These are phyloP conservation scores for Acanthisitta chloris DNA, from an alignment of 2,113 vertebrate genomes.

Conservation along the genomic window DNA sequence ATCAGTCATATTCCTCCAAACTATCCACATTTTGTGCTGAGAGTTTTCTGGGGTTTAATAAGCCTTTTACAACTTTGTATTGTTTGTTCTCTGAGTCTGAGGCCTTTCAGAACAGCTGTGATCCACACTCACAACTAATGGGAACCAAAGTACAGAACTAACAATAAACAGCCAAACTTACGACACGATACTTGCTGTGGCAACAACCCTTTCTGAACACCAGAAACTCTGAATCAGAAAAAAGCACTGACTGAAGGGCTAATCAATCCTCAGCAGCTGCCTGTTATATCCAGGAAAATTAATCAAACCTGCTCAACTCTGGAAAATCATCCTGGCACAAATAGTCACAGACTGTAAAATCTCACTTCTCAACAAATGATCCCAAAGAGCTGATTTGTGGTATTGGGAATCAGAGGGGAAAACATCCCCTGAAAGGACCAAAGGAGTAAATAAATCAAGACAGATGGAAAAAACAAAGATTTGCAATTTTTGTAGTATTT, in stretches of 20 bases:
- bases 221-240: background rate
- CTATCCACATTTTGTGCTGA: background rate
- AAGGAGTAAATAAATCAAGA: background rate
- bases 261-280: background rate
- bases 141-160: background rate
- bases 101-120: background rate
- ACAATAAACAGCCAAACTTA: background rate
- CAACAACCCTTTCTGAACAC: background rate
- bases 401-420: background rate
- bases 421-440: background rate
- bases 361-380: background rate
- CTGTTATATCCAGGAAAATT: background rate
- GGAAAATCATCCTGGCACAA: background rate
- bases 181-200: background rate
- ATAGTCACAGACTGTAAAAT: background rate
- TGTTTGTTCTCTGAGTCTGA: background rate
- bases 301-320: background rate
- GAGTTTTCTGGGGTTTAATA: background rate
- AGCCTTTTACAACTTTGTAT: background rate
- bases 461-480: background rate
- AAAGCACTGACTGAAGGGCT: background rate
- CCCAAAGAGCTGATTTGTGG: background rate
- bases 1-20: background rate
- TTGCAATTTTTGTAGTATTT: background rate
- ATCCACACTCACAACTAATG: background rate